Conservation (phyloP, 2,888 invertebrate genomes). For the Branchellion lobata region DNA sequence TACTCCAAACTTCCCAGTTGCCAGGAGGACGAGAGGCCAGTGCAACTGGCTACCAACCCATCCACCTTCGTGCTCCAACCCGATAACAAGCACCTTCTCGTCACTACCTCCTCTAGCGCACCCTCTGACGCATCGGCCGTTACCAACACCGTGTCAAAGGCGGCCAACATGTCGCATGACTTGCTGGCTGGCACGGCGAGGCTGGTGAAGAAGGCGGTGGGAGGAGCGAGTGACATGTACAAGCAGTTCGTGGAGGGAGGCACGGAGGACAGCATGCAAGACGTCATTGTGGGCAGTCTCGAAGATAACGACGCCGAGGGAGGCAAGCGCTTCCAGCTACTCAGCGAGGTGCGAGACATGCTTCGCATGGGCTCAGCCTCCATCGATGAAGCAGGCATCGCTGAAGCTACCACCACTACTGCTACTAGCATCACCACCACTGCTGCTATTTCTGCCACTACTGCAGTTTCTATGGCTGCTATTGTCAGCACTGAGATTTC, state of each 20-base stretch:
- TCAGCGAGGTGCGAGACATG: neutral
- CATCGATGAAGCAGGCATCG: neutral
- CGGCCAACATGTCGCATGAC: constrained; percentile 53
- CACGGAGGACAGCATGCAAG: constrained; percentile 54
- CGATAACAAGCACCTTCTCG: neutral
- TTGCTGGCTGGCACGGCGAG: constrained; percentile 53
- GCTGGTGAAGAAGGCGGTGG: constrained; percentile 56
- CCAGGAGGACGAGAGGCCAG: neutral
- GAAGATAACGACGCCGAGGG: constrained; percentile 24
- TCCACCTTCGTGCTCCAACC: constrained; percentile 2
- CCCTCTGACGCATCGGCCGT: neutral
- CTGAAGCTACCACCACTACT: neutral
- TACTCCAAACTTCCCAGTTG: neutral
- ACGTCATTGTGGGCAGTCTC: neutral
- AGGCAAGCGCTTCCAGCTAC: constrained; percentile 10
- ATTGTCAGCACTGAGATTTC: neutral
- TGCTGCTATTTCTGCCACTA: neutral
- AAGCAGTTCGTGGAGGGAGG: constrained; percentile 70
- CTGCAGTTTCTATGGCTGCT: neutral
- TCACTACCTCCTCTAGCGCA: neutral
- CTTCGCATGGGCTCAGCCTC: neutral
- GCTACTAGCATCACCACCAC: neutral
- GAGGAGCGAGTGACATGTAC: constrained; percentile 65
- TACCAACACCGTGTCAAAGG: constrained; percentile 19
- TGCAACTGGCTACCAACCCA: constrained; percentile 23